phyloP scores from a whole-genome alignment of 2,113 vertebrate genomes.

The Saccopteryx bilineata region DNA sequence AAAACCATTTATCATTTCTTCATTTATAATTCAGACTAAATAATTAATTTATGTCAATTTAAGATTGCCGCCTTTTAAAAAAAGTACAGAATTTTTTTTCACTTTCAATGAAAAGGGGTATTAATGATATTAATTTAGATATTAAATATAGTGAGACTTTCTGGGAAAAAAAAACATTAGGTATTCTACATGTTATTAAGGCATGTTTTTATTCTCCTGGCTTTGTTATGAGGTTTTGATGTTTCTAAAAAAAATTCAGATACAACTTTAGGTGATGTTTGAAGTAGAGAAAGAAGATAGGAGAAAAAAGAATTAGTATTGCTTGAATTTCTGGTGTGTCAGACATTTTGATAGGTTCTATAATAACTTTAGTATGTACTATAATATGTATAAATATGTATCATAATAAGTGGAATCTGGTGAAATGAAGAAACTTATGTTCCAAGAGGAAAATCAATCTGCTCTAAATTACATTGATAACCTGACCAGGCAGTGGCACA shows the following conservation, averaged over 20 bases:
- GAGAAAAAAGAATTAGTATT: background rate
- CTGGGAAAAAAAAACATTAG: background rate
- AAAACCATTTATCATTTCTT: constrained; percentile 43
- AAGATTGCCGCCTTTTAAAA: background rate
- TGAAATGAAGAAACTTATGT: background rate
- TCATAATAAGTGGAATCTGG: background rate
- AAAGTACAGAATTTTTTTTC: constrained; percentile 4
- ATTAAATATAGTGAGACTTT: constrained; percentile 19
- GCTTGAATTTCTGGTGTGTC: background rate
- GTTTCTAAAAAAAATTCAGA: background rate
- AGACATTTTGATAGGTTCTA: background rate
- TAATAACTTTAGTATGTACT: background rate
- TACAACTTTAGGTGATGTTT: background rate
- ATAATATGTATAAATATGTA: background rate
- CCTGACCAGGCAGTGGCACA: background rate
- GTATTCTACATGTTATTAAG: background rate
- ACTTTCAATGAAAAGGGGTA: background rate
- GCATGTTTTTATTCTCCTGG: background rate
- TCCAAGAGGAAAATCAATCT: background rate
- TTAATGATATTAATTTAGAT: background rate
- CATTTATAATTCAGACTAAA: constrained; percentile 60
- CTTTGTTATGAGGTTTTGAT: background rate
- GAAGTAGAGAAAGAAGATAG: background rate
- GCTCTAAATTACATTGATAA: background rate
- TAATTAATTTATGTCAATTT: constrained; percentile 54